Evolutionary conservation across 2,797 vertebrate species (phyloP), one percentile per base, ranked within the genome.

Genomic region (Enteromius viviparus): DNA sequence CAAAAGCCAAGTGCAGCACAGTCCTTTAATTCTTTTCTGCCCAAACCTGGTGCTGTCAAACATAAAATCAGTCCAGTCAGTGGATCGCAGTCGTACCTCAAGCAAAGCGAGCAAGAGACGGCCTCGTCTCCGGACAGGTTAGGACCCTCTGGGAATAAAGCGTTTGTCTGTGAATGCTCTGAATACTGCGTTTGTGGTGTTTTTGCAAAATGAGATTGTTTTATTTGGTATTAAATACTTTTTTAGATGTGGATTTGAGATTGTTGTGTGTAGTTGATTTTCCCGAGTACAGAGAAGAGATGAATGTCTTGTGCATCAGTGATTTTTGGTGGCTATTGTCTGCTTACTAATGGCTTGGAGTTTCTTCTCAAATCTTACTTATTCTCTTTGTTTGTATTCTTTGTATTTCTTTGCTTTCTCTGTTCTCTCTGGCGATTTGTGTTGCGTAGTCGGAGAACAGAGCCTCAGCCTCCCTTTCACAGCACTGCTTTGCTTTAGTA

Each of bases 1-100:
- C 93, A 89, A 19, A 96, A 94, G 88, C 72, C 26, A 4, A 81
- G 15, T 75, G 89, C 78, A 37, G 89, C 80, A 58, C 92, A 89
- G 0, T 0, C 47, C 17, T 88, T 90, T 79, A 92, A 85, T 34
- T 90, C 79, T 72, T 90, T 91, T 92, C 88, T 94, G 87, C 90
- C 95, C 10, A 87, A 92, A 45, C 93, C 95, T 82, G 95, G 92
- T 53, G 89, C 90, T 26, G 87, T 90, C 76, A 92, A 92, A 83
- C 87, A 82, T 34, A 93, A 82, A 79, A 26, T 83, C 19, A 68
- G 83, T 17, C 85, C 90, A 1, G 80, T 85, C 71, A 80, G 89
- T 78, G 89, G 79, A 7, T 85, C 84, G 29, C 89, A 80, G 5
- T 79, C 89, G 0, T 85, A 75, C 78, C 85, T 70, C 85, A 90